These are phyloP conservation scores for Aphelinus atriplicis DNA, from an alignment of 1,140 invertebrate genomes.

Conservation along the genomic window DNA sequence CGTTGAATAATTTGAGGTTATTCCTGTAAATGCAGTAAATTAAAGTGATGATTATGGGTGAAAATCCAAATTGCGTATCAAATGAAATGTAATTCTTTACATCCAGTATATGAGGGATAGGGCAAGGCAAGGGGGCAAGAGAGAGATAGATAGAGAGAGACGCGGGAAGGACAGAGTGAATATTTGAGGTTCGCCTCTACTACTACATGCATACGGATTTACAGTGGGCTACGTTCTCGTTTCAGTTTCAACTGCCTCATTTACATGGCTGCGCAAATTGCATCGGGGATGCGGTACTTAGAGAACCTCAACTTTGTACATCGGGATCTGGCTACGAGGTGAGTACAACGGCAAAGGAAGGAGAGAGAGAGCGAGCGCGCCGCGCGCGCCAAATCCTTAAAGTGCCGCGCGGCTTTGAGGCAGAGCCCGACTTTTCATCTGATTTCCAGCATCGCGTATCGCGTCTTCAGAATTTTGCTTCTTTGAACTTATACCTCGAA, in stretches of 20 bases:
- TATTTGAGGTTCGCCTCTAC: slow-evolving; percentile 8
- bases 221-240: slow-evolving; percentile 44
- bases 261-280: slow-evolving; percentile 85
- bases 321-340: slow-evolving; percentile 82
- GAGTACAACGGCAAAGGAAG: slow-evolving; percentile 44
- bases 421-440: slow-evolving; percentile 17
- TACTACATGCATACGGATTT: neutral
- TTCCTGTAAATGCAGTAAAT: too few relatives aligned
- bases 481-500: too few relatives aligned
- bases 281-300: slow-evolving; percentile 87
- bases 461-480: too few relatives aligned
- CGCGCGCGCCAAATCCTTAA: neutral
- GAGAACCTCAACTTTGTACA: slow-evolving; percentile 85
- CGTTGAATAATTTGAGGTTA: too few relatives aligned
- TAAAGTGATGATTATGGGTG: too few relatives aligned
- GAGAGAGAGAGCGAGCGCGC: neutral
- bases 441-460: slow-evolving; percentile 1
- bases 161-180: slow-evolving; percentile 12
- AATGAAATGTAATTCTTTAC: too few relatives aligned
- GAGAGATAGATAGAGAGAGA: neutral
- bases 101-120: neutral
- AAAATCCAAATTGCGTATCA: too few relatives aligned
- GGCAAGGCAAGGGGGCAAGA: neutral
- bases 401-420: slow-evolving; percentile 14
- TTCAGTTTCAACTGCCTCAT: slow-evolving; percentile 80